Conservation (phyloP, 2,113 vertebrate genomes). For the Pedionomus torquatus region DNA sequence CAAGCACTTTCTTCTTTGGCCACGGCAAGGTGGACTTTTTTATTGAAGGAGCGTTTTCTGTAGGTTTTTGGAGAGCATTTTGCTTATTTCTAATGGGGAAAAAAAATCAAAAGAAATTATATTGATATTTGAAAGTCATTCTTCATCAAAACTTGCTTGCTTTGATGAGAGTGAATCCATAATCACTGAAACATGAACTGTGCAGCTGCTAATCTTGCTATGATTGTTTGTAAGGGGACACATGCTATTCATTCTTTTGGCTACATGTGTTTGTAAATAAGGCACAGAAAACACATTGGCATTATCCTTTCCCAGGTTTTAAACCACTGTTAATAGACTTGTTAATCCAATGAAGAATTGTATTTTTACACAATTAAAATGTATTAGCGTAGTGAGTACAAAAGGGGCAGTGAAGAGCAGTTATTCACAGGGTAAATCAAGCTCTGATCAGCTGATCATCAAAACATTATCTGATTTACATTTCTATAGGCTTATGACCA, state of each 20-base stretch:
- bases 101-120: constrained; percentile 16
- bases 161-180: constrained; percentile 32
- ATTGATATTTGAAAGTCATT: background rate
- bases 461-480: constrained; percentile 84
- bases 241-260: constrained; percentile 58
- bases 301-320: constrained; percentile 67
- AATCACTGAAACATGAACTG: constrained; percentile 52
- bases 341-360: constrained; percentile 77
- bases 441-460: constrained; percentile 80
- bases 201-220: constrained; percentile 69
- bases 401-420: constrained; percentile 71
- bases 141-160: constrained; percentile 35
- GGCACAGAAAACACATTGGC: constrained; percentile 37
- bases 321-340: constrained; percentile 74
- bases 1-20: background rate
- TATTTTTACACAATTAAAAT: constrained; percentile 78
- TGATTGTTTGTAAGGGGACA: constrained; percentile 52
- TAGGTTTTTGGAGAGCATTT: background rate
- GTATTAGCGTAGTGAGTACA: constrained; percentile 72
- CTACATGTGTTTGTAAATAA: constrained; percentile 58
- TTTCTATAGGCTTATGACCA: constrained; percentile 76
- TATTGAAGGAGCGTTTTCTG: background rate
- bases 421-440: constrained; percentile 75
- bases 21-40: background rate
- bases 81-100: background rate